phyloP scores from a whole-genome alignment of 2,797 vertebrate genomes.

The Alcedo atthis region DNA sequence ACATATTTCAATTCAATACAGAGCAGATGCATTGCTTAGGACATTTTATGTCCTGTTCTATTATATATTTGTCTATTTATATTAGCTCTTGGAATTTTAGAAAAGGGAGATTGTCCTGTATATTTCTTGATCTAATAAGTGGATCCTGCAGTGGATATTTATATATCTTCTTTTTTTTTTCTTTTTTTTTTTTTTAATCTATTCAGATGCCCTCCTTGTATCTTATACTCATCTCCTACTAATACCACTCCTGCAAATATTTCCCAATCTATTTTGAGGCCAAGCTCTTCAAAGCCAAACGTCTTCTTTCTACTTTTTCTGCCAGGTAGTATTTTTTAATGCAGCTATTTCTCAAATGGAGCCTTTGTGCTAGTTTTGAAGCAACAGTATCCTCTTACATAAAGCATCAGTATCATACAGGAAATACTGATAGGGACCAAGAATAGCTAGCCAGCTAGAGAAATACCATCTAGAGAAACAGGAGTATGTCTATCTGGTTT shows the following conservation, averaged over 20 bases:
- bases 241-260: background rate
- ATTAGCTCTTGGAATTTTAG: background rate
- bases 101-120: background rate
- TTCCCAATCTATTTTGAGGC: background rate
- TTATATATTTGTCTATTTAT: conserved; percentile 32
- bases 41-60: conserved; percentile 23
- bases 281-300: background rate
- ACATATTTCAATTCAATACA: background rate
- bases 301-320: background rate
- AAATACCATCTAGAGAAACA: background rate
- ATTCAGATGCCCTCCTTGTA: background rate
- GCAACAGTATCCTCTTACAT: background rate
- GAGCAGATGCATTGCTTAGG: conserved; percentile 18
- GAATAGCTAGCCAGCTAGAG: background rate
- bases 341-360: background rate
- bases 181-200: background rate
- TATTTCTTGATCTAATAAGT: background rate
- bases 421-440: background rate
- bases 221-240: background rate
- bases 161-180: background rate
- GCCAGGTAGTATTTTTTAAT: background rate
- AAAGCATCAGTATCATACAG: background rate
- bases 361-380: background rate
- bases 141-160: background rate
- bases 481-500: background rate